These are phyloP conservation scores for Medauroidea extradentata DNA, from an alignment of 1,140 invertebrate species.

Conservation along the genomic window DNA sequence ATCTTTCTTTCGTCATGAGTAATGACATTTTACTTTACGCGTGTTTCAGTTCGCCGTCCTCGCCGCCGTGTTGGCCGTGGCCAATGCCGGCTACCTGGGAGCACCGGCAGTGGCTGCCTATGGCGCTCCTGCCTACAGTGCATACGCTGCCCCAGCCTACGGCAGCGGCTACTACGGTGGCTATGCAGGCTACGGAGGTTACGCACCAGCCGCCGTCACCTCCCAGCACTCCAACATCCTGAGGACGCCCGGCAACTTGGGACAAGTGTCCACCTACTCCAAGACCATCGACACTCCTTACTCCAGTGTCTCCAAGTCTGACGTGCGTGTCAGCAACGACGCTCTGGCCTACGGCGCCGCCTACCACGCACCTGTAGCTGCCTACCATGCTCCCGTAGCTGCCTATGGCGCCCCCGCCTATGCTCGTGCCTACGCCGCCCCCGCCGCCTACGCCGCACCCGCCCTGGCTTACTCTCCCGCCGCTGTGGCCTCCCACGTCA, in stretches of 20 bases:
- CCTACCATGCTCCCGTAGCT: conserved; percentile 7
- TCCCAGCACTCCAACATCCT: conserved; percentile 57
- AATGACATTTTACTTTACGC: too few species aligned
- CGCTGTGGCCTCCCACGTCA: neutral
- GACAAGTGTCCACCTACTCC: conserved; percentile 56
- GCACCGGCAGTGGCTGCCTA: conserved; percentile 52
- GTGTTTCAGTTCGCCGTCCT: conserved; percentile 18
- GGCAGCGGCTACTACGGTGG: conserved; percentile 27
- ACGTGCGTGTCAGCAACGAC: conserved; percentile 59
- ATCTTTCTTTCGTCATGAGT: too few species aligned
- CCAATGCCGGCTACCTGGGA: conserved; percentile 18
- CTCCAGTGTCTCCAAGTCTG: conserved; percentile 59
- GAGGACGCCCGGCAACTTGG: conserved; percentile 57
- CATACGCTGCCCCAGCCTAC: conserved; percentile 22
- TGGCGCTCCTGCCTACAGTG: conserved; percentile 14
- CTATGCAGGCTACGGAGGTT: too few species aligned
- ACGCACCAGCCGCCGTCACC: conserved; percentile 51
- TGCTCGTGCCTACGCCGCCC: conserved; percentile 14
- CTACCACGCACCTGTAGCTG: neutral
- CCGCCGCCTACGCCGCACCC: conserved; percentile 4
- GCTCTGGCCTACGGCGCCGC: conserved; percentile 38
- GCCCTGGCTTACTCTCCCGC: conserved; percentile 17
- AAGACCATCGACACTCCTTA: conserved; percentile 64
- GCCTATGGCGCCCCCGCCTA: conserved; percentile 15
- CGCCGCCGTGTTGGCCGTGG: conserved; percentile 18